Percentiles rank a stretch among this genome's conserved stretches.
Conservation (phyloP, 2,888 invertebrate species). For the Schizaphis graminum region DNA sequence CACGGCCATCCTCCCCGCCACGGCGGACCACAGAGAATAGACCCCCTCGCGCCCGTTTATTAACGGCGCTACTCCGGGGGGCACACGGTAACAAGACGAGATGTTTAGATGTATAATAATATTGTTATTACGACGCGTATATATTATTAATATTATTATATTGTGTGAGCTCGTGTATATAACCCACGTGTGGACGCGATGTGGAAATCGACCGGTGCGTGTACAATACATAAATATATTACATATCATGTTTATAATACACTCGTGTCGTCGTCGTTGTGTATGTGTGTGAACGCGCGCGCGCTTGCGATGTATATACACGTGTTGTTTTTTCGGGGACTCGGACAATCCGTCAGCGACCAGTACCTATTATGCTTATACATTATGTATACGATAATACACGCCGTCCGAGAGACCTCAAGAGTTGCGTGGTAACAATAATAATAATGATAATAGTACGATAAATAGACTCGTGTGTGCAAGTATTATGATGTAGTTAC, state of each 20-base stretch:
- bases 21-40: background rate
- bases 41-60: constrained; percentile 7
- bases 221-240: constrained; percentile 9
- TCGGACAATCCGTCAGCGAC: constrained; percentile 13
- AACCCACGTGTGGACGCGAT: background rate
- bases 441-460: background rate
- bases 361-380: background rate
- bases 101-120: constrained; percentile 32
- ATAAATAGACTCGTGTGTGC: background rate
- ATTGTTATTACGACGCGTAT: constrained; percentile 15
- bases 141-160: constrained; percentile 4
- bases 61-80: constrained; percentile 53
- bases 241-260: background rate
- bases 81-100: constrained; percentile 52
- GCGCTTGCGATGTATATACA: background rate
- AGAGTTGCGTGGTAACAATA: background rate
- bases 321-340: constrained; percentile 11
- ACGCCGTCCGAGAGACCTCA: background rate
- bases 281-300: background rate
- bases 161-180: background rate
- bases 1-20: background rate
- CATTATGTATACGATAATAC: background rate
- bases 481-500: background rate
- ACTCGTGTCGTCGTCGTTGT: background rate
- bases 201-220: constrained; percentile 24